These are phyloP conservation scores for Eucera pruinosa DNA, from an alignment of 2,888 invertebrate genomes.

Conservation along the genomic window DNA sequence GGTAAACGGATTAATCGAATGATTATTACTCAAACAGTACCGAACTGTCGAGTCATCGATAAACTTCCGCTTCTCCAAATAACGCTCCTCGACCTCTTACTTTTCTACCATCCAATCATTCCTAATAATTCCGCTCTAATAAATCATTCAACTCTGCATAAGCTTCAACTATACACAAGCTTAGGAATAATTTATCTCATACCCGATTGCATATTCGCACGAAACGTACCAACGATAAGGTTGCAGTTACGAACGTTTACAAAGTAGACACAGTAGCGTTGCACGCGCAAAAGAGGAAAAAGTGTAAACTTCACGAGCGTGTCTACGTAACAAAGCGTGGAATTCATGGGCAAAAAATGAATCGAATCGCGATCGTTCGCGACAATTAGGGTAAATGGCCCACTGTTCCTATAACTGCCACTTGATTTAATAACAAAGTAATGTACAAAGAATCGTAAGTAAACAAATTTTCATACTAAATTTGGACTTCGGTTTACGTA, in stretches of 20 bases:
- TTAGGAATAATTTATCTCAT: background rate
- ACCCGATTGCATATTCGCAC: background rate
- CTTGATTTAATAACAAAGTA: too few species aligned
- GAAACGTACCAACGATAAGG: background rate
- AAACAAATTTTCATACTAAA: too few species aligned
- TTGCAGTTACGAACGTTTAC: background rate
- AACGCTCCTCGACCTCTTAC: background rate
- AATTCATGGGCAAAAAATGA: conserved; percentile 27
- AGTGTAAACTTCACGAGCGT: background rate
- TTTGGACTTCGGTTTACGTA: too few species aligned
- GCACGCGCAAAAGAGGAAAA: background rate
- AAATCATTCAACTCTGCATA: background rate
- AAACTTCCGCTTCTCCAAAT: background rate
- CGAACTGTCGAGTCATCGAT: conserved; percentile 17
- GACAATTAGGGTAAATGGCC: too few species aligned
- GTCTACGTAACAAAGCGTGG: conserved; percentile 5
- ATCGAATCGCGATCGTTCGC: conserved; percentile 38
- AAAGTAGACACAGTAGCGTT: background rate
- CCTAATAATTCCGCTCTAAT: background rate
- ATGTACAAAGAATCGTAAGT: too few species aligned
- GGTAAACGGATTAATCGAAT: conserved; percentile 7
- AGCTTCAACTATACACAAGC: too few species aligned
- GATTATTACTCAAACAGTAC: conserved; percentile 7
- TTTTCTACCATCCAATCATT: background rate
- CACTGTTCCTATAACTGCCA: too few species aligned